Percentiles rank a stretch among this genome's conserved stretches.
phyloP scores from a whole-genome alignment of 2,888 invertebrate species.

The Tetheella fluctuosa region DNA sequence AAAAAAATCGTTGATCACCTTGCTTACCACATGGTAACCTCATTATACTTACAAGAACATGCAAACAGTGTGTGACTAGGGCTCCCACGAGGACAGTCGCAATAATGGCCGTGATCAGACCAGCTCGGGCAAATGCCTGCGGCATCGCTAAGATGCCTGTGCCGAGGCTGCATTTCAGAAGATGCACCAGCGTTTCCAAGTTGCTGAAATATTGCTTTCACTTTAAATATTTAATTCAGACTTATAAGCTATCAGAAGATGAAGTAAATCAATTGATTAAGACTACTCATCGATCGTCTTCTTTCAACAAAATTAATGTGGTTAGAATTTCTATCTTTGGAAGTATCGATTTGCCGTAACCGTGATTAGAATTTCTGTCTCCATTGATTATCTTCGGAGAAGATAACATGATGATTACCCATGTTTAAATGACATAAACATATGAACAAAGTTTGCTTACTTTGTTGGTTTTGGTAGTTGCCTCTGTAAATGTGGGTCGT shows the following conservation, averaged over 20 bases:
- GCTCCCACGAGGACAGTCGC: constrained; percentile 91
- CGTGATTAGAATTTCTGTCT: too few species aligned
- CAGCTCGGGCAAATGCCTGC: constrained; percentile 94
- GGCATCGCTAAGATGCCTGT: constrained; percentile 98
- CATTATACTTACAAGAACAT: constrained; percentile 85
- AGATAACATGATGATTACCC: too few species aligned
- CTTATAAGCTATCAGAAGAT: too few species aligned
- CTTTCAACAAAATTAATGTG: too few species aligned
- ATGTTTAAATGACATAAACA: neutral
- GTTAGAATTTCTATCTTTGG: too few species aligned
- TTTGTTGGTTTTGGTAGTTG: constrained; percentile 87
- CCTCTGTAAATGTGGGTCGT: constrained; percentile 87
- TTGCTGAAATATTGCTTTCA: constrained; percentile 82
- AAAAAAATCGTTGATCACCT: too few species aligned
- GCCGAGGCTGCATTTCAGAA: constrained; percentile 95
- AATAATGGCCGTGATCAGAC: constrained; percentile 90
- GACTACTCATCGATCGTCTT: too few species aligned
- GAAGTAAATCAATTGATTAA: too few species aligned
- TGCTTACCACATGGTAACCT: too few species aligned
- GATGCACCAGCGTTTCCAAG: constrained; percentile 91
- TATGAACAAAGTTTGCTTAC: constrained; percentile 54
- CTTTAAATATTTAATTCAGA: neutral
- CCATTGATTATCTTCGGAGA: too few species aligned
- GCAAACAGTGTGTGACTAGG: constrained; percentile 94
- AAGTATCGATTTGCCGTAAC: too few species aligned